Percentiles rank a stretch among this genome's conserved stretches.
Evolutionary conservation across 2,797 vertebrate genomes (phyloP).

Genomic region (Siniperca obscura): DNA sequence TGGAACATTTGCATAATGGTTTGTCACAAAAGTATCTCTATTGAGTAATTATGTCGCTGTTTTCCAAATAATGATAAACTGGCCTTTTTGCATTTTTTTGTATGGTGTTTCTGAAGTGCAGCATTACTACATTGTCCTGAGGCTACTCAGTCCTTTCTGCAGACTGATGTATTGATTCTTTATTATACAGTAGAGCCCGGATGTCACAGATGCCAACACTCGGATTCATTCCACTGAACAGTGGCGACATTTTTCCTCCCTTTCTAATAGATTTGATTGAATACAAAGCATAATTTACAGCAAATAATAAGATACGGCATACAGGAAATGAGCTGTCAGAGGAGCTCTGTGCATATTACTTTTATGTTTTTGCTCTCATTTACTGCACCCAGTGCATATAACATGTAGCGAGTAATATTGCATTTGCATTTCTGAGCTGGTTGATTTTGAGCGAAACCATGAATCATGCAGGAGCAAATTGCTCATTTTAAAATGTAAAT

Average conservation of each 20-base stretch:
- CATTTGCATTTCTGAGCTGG: conserved; percentile 25
- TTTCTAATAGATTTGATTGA: conserved; percentile 74
- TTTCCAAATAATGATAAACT: conserved; percentile 71
- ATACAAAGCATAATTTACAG: conserved; percentile 67
- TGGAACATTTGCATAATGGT: conserved; percentile 79
- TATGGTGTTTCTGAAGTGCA: conserved; percentile 49
- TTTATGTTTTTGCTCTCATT: conserved; percentile 23
- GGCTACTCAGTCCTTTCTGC: conserved; percentile 53
- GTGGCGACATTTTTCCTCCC: conserved; percentile 57
- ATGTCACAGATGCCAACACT: conserved; percentile 63
- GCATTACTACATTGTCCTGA: conserved; percentile 42
- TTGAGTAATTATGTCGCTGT: conserved; percentile 76
- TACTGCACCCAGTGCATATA: neutral
- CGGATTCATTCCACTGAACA: conserved; percentile 65
- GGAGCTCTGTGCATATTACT: conserved; percentile 13
- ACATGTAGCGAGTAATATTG: conserved; percentile 10
- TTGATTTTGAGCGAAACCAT: neutral
- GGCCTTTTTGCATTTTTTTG: conserved; percentile 44
- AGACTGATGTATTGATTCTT: conserved; percentile 74
- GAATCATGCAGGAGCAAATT: conserved; percentile 4
- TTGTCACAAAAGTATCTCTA: conserved; percentile 73
- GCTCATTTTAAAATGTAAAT: conserved; percentile 1
- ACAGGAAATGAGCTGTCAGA: conserved; percentile 47
- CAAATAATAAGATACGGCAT: conserved; percentile 54
- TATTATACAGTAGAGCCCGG: conserved; percentile 47